These are phyloP conservation scores for Smithornis capensis DNA, from an alignment of 2,113 vertebrate genomes.

Conservation along the genomic window DNA sequence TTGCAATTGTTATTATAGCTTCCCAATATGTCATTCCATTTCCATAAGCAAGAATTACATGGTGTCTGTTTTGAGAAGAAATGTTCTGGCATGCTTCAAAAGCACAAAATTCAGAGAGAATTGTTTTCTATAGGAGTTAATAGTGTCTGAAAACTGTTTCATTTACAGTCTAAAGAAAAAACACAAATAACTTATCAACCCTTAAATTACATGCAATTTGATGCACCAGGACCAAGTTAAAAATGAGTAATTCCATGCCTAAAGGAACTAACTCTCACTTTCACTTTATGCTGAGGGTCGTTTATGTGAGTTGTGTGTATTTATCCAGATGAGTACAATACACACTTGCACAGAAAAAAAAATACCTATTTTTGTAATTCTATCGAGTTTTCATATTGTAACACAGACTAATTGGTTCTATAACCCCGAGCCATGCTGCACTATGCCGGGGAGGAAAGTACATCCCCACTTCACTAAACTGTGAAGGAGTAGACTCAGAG, in stretches of 20 bases:
- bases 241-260: background rate
- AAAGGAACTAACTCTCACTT: background rate
- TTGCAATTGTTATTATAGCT: background rate
- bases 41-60: background rate
- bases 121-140: background rate
- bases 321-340: background rate
- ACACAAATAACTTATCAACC: background rate
- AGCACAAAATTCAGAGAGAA: background rate
- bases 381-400: background rate
- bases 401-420: background rate
- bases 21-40: background rate
- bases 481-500: background rate
- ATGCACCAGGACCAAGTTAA: background rate
- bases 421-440: background rate
- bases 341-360: background rate
- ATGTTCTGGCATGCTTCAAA: background rate
- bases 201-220: background rate
- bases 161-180: slow-evolving; percentile 2
- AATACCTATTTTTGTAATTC: background rate
- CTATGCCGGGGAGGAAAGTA: background rate
- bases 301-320: background rate
- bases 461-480: background rate
- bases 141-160: background rate
- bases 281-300: background rate
- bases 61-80: background rate